Evolutionary conservation across 2,113 vertebrate genomes (phyloP).

Genomic region (Lethenteron reissneri): DNA sequence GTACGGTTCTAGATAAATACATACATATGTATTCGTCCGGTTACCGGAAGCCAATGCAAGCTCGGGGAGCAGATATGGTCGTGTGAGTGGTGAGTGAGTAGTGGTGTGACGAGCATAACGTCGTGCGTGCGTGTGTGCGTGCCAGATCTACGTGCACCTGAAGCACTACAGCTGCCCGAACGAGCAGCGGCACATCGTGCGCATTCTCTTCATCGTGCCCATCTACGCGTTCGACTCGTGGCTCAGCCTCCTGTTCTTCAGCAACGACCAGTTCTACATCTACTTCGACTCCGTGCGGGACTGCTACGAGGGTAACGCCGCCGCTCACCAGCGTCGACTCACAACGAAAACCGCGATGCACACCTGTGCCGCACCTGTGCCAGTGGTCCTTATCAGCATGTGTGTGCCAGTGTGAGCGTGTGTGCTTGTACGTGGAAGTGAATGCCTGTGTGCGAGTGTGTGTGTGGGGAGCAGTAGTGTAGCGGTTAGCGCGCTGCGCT

Average conservation of each 20-base stretch:
- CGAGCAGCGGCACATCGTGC: constrained; percentile 75
- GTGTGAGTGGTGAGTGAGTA: too few species aligned
- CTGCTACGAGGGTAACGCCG: constrained; percentile 65
- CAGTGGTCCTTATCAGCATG: not conserved
- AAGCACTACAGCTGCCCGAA: constrained; percentile 80
- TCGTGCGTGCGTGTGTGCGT: too few species aligned
- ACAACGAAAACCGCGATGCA: too few species aligned
- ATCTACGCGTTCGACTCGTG: constrained; percentile 90
- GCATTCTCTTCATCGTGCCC: constrained; percentile 89
- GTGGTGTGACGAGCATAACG: too few species aligned
- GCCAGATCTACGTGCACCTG: constrained; percentile 90
- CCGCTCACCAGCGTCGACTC: too few species aligned
- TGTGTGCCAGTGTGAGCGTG: not conserved
- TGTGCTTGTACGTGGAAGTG: not conserved
- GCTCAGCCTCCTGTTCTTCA: constrained; percentile 96
- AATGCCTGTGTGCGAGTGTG: not conserved
- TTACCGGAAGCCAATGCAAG: too few species aligned
- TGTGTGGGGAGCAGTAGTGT: not conserved
- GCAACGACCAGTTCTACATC: constrained; percentile 90
- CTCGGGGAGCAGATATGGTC: too few species aligned
- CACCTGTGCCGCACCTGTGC: too few species aligned
- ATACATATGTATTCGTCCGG: too few species aligned
- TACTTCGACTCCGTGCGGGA: constrained; percentile 80
- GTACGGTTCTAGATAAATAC: too few species aligned
- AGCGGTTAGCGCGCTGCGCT: too few species aligned